Base-by-base conservation (phyloP, 2,113 vertebrate genomes). In the Zonotrichia leucophrys region DNA sequence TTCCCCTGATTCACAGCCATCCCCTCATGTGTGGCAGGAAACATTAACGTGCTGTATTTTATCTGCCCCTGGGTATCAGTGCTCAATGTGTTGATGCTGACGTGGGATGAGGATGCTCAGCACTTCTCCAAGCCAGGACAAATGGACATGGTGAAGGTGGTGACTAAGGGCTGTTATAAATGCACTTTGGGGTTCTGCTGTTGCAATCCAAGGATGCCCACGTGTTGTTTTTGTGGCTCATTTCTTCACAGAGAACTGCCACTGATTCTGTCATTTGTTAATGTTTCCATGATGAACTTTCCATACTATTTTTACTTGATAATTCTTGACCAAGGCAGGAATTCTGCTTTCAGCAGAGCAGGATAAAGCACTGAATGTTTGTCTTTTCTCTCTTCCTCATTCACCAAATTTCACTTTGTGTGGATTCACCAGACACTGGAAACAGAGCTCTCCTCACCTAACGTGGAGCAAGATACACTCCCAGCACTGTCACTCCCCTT, bases 401-500 rank as follows among this genome's bases (percentile, higher is more conserved):
- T 37, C 49, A 60, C n/a, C 39, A 63, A 12, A 52, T 46, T 44
- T 27, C 1, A 2, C 20, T 7, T 14, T 9, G 19, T 39, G 58
- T 27, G 22, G 59, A 4, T 53, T 64, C 28, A 5, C 15, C 59
- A 64, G 68, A 17, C 33, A 8, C 17, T 0, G 0, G 56, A 39
- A 70, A 5, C 0, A 2, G 52, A 75, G 41, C 44, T 76, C 66
- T 64, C 35, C 33, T 64, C 47, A 17, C 12, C 30, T 5, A 2
- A 9, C 0, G 0, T 1, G 35, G 52, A 55, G 17, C 1, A 3
- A 31, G 69, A 2, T 0, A 6, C 42, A 33, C 52, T 21, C 53
- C 4, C 12, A 44, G 27, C 35, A 39, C 27, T 19, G 23, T 67
- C 39, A 13, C 47, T 75, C 22, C 12, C 3, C 2, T 56, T 75